Conservation (phyloP, 2,113 vertebrate species). For the Chascanopsetta lugubris region DNA sequence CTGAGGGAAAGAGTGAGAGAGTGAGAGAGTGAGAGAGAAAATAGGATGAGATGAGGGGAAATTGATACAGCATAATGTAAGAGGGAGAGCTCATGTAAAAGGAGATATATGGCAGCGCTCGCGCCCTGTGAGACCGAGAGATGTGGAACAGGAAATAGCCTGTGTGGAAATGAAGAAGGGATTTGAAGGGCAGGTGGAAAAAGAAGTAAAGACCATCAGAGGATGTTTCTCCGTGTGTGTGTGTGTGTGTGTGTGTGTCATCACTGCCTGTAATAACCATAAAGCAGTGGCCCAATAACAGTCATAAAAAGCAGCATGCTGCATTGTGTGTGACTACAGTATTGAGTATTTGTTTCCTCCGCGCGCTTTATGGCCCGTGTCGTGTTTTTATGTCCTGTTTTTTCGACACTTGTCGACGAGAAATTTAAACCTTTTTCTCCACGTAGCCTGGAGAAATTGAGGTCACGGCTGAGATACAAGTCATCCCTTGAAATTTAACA, state of each 20-base stretch:
- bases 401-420: slow-evolving; percentile 13
- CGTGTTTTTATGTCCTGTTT: slow-evolving; percentile 22
- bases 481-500: slow-evolving; percentile 42
- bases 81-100: slow-evolving; percentile 55
- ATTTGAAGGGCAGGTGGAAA: slow-evolving; percentile 1
- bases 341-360: slow-evolving; percentile 25
- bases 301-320: slow-evolving; percentile 29
- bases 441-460: slow-evolving; percentile 13
- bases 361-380: slow-evolving; percentile 26
- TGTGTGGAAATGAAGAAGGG: slow-evolving; percentile 42
- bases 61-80: slow-evolving; percentile 67
- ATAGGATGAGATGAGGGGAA: slow-evolving; percentile 66
- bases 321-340: slow-evolving; percentile 11
- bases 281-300: slow-evolving; percentile 35
- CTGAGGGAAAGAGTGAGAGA: slow-evolving; percentile 36
- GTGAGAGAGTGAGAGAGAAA: slow-evolving; percentile 46
- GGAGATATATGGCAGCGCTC: slow-evolving; percentile 42
- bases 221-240: slow-evolving; percentile 31
- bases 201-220: slow-evolving; percentile 43
- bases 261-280: slow-evolving; percentile 24
- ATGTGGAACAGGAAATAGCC: neutral
- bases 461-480: slow-evolving; percentile 24
- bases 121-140: slow-evolving; percentile 21
- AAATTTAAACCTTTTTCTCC: slow-evolving; percentile 26
- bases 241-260: slow-evolving; percentile 34